Conservation (phyloP, 2,113 vertebrate species). For the Odobenus rosmarus region DNA sequence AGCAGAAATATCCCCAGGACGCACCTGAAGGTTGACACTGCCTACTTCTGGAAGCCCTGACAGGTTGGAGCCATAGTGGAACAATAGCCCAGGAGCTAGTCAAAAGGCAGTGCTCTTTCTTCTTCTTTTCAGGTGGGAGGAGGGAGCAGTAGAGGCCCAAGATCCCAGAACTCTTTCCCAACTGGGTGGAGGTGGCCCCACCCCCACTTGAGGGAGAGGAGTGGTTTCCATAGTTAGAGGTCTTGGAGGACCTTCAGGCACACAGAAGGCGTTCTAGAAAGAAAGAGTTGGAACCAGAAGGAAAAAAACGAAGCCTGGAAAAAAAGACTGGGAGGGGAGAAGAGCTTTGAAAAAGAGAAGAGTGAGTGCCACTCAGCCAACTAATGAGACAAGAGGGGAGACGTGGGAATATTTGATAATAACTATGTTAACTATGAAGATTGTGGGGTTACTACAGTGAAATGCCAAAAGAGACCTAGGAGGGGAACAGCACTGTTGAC, state of each 20-base stretch:
- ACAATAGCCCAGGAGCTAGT: not conserved
- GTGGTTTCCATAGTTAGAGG: not conserved
- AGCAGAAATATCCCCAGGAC: not conserved
- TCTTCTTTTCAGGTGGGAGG: not conserved
- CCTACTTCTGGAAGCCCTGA: not conserved
- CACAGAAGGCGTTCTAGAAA: not conserved
- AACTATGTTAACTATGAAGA: not conserved
- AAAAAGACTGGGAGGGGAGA: not conserved
- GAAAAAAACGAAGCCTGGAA: not conserved
- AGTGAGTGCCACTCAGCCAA: not conserved
- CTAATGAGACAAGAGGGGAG: not conserved
- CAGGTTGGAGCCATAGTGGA: not conserved
- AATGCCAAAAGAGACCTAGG: not conserved
- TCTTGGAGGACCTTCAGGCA: not conserved
- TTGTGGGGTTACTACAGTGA: not conserved
- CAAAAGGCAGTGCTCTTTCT: not conserved
- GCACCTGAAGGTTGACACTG: not conserved
- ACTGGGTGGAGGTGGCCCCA: not conserved
- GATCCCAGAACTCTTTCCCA: not conserved
- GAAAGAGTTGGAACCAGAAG: not conserved
- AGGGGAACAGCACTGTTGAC: not conserved
- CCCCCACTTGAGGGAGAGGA: not conserved
- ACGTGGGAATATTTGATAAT: not conserved
- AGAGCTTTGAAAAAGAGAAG: not conserved
- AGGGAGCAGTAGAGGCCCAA: not conserved